phyloP scores from a whole-genome alignment of 2,113 vertebrate species.

The Labeo catla region DNA sequence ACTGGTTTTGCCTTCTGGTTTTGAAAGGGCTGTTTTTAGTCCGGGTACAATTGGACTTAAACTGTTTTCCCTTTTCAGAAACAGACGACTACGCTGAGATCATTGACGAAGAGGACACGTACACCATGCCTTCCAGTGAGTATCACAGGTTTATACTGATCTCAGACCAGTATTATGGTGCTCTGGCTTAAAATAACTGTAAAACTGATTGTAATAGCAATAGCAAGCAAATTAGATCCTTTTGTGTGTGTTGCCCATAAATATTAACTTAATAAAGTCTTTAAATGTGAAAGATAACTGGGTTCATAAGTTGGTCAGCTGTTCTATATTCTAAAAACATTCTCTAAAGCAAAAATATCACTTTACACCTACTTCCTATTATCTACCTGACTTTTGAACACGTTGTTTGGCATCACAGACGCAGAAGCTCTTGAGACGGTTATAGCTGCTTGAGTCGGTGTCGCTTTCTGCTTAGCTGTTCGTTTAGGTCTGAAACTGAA shows the following conservation, averaged over 20 bases:
- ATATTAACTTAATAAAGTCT: background rate
- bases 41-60: background rate
- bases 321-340: background rate
- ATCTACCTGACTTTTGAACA: slow-evolving; percentile 12
- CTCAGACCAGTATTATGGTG: background rate
- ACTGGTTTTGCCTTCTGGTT: background rate
- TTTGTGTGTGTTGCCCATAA: background rate
- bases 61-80: slow-evolving; percentile 77
- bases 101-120: slow-evolving; percentile 97
- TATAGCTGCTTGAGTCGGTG: slow-evolving; percentile 30
- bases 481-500: slow-evolving; percentile 49
- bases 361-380: background rate
- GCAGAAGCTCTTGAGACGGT: slow-evolving; percentile 9
- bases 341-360: background rate
- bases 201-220: background rate
- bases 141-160: slow-evolving; percentile 45
- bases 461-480: slow-evolving; percentile 48
- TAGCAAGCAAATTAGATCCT: background rate
- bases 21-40: background rate
- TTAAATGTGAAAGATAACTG: background rate
- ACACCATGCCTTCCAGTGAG: slow-evolving; percentile 99
- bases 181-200: background rate
- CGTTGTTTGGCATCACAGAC: slow-evolving; percentile 1
- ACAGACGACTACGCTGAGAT: slow-evolving; percentile 99
- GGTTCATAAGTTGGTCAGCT: background rate